Percentiles rank a stretch among this genome's conserved stretches.
Evolutionary conservation across 1,140 invertebrate genomes (phyloP).

Genomic region (Pogonognathellus flavescens): DNA sequence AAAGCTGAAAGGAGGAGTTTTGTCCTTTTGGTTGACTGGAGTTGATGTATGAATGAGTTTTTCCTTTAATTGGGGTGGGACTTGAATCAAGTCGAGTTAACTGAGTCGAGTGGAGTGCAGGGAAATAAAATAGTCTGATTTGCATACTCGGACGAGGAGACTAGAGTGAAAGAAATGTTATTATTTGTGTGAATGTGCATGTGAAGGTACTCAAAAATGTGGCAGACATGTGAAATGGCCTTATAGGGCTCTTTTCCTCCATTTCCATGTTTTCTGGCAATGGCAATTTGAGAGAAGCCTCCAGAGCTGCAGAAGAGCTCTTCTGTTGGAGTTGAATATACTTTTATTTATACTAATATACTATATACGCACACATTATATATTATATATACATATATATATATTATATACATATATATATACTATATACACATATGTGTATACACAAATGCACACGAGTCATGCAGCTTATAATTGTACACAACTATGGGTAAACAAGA

Average conservation of each 20-base stretch:
- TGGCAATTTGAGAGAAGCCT: background rate
- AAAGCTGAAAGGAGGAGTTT: constrained; percentile 12
- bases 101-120: constrained; percentile 7
- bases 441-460: too few relatives aligned
- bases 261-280: background rate
- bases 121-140: constrained; percentile 31
- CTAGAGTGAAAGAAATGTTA: constrained; percentile 7
- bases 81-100: constrained; percentile 36
- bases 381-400: too few relatives aligned
- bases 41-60: constrained; percentile 47
- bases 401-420: too few relatives aligned
- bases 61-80: constrained; percentile 44
- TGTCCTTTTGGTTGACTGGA: constrained; percentile 32
- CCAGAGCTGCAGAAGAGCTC: background rate
- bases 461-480: too few relatives aligned
- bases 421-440: too few relatives aligned
- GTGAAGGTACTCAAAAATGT: constrained; percentile 34
- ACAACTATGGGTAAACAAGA: too few relatives aligned
- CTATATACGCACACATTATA: background rate
- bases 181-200: background rate
- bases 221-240: constrained; percentile 37
- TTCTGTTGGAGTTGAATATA: background rate
- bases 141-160: constrained; percentile 25
- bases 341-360: background rate
- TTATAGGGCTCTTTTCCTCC: constrained; percentile 17